Evolutionary conservation across 2,797 vertebrate genomes (phyloP).

Genomic region (Thripadectes ignobilis): DNA sequence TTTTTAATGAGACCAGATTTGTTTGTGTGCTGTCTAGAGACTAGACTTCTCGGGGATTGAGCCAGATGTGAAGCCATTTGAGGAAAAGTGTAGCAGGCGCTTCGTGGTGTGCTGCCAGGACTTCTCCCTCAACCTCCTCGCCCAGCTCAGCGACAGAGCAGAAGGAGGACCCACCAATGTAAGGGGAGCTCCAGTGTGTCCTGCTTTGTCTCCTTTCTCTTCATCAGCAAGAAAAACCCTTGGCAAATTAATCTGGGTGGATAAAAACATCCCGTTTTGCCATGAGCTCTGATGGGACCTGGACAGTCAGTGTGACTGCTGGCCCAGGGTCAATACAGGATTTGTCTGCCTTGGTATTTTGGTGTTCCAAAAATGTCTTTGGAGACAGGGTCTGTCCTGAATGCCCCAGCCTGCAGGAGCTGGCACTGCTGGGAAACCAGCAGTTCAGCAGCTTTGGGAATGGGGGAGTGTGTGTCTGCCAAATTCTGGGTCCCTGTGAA

Average conservation of each 20-base stretch:
- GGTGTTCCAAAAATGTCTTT: neutral
- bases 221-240: neutral
- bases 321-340: neutral
- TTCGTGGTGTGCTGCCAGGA: conserved; percentile 92
- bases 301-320: neutral
- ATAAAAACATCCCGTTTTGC: neutral
- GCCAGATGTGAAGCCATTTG: conserved; percentile 93
- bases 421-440: neutral
- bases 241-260: neutral
- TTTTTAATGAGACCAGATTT: neutral
- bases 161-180: conserved; percentile 90
- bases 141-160: conserved; percentile 84
- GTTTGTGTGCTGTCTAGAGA: conserved; percentile 79
- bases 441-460: neutral
- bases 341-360: neutral
- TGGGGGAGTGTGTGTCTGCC: neutral
- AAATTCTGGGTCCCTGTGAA: neutral
- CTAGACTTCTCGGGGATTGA: conserved; percentile 96
- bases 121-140: conserved; percentile 90
- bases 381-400: neutral
- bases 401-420: neutral
- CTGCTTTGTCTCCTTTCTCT: neutral
- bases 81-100: conserved; percentile 91
- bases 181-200: conserved; percentile 30
- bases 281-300: neutral